Evolutionary conservation across 2,113 vertebrate species (phyloP), one percentile per base, ranked within the genome.

Genomic region (Pelecanoides urinatrix): DNA sequence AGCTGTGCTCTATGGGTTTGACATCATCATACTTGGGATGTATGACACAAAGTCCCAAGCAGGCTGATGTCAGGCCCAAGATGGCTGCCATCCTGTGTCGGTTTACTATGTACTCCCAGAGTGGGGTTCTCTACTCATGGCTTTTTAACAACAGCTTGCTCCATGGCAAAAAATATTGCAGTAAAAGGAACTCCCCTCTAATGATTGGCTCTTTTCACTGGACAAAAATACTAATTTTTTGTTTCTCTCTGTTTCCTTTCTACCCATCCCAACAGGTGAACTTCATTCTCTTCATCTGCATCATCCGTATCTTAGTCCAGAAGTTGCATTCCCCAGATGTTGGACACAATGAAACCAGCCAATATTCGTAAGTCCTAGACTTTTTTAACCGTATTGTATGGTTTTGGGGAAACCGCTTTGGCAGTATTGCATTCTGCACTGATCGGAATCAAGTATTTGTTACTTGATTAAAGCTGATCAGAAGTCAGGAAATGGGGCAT

Each of bases 221-320:
- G 27, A 38, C n/a, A 10, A 47, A 34, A 73, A 16, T 3, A 3
- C 29, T 79, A 7, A 67, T 44, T 36, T 13, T 47, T n/a, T 53
- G 16, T 15, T 34, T 81, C 27, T 71, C 40, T 87, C 55, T 94
- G 49, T 93, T 73, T 81, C 56, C 58, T 70, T 52, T 84, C 13
- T 67, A 7, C 74, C 53, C 40, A 6, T 34, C 49, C 47, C 6
- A 7, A 36, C 96, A 99, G 99, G 98, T 99, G 66, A 99, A 99
- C 95, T 99, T 99, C 90, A 96, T 99, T 92, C 98, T 99, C 77
- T 99, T 99, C 92, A 98, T 99, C 70, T 98, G 99, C 95, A 99
- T 99, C 86, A 99, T 99, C 92, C 98, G 99, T 27, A 99, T 99
- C 93, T 98, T 99, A 59, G 98, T 98, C 5, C 99, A 99, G 98